Evolutionary conservation across 2,113 vertebrate species (phyloP).

Genomic region (Perca fluviatilis): DNA sequence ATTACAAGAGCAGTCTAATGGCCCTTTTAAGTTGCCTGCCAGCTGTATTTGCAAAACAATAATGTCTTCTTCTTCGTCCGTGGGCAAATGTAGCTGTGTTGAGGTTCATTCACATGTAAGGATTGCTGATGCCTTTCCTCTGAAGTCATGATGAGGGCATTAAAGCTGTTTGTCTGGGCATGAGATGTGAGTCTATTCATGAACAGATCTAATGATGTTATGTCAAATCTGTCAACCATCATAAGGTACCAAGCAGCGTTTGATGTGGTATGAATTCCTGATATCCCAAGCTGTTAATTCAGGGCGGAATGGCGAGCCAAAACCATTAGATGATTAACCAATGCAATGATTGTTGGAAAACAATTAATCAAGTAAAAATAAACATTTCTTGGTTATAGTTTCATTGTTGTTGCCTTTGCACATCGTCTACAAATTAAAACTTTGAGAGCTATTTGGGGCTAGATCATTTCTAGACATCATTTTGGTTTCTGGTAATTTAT

Average conservation of each 20-base stretch:
- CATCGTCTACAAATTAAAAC: constrained; percentile 13
- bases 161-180: constrained; percentile 72
- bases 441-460: neutral
- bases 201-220: constrained; percentile 51
- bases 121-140: constrained; percentile 66
- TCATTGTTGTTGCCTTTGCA: neutral
- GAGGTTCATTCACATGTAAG: constrained; percentile 68
- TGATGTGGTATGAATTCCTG: constrained; percentile 69
- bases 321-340: constrained; percentile 23
- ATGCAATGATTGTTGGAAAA: constrained; percentile 32
- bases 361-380: constrained; percentile 25
- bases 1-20: constrained; percentile 84
- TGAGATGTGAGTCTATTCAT: constrained; percentile 62
- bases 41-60: constrained; percentile 82
- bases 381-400: constrained; percentile 13
- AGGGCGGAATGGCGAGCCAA: neutral
- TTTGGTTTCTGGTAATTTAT: constrained; percentile 28
- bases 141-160: constrained; percentile 73
- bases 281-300: constrained; percentile 29
- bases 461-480: constrained; percentile 10
- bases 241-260: constrained; percentile 44
- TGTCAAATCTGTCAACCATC: constrained; percentile 74
- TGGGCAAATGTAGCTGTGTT: constrained; percentile 65
- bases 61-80: constrained; percentile 79
- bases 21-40: constrained; percentile 83